Base-by-base conservation (phyloP, 2,113 vertebrate genomes). In the Actenoides hombroni region DNA sequence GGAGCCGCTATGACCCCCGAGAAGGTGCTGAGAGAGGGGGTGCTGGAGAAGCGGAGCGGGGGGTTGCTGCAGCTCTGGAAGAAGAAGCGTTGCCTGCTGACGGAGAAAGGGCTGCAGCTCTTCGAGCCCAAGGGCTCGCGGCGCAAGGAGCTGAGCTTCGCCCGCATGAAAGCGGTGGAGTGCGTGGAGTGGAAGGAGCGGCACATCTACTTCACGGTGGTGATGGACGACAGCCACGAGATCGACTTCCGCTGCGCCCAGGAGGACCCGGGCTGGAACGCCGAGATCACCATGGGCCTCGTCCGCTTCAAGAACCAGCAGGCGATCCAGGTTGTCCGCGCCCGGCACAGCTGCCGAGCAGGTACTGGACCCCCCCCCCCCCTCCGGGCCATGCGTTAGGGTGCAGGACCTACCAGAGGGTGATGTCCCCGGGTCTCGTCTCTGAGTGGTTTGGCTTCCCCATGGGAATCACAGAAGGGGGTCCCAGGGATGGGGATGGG, bases 11-110 rank as follows among this genome's bases (percentile, higher is more conserved):
- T 99, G 99, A 95, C 98, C 83, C 86, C 97, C 0, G 97, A 95
- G 90, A 97, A 98, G 67, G 98, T 98, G 97, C 98, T 99, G 88
- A 97, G 98, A 40, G 99, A 99, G 93, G 99, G 99, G 51, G 89
- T 98, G 97, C 91, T 99, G 98, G 99, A 99, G 98, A 99, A 99
- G 97, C 98, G 99, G 94, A 99, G 99, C 83, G 98, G 99, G 48
- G 99, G 99, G 13, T 98, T 99, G 90, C 98, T 99, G 97, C 99
- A 99, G 98, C 98, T 99, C 76, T 99, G 99, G 99, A 99, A 99
- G 97, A 98, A 98, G 91, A 99, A 99, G 92, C 98, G 98, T 48
- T 99, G 99, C 96, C 98, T 99, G 90, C 98, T 99, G 90, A 98
- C 99, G 0, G 99, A 99, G 77, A 98, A 98, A 51, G 99, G 99